Conservation (phyloP, 2,888 invertebrate species). For the Eupelmus urozonus region DNA sequence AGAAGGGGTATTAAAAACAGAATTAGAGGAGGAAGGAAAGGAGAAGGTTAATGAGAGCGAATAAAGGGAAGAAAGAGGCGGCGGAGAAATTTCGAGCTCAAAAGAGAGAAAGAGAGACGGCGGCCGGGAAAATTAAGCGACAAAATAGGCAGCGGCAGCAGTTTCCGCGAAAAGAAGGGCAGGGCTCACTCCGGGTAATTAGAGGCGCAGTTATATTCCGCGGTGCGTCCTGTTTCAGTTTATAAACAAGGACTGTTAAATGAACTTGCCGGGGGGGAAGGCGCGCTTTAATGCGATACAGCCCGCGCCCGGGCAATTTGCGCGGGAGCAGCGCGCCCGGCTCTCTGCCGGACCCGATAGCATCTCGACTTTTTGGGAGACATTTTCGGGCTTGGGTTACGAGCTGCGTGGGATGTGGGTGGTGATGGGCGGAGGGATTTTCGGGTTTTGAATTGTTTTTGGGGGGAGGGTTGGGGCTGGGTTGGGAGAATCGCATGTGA, state of each 20-base stretch:
- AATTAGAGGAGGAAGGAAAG: conserved; percentile 5
- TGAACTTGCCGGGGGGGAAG: conserved; percentile 65
- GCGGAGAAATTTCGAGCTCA: conserved; percentile 27
- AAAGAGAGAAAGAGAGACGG: conserved; percentile 52
- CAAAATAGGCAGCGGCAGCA: conserved; percentile 58
- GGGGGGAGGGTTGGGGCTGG: too few relatives aligned
- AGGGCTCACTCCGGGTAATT: conserved; percentile 72
- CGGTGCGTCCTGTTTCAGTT: conserved; percentile 74
- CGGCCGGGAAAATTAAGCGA: conserved; percentile 64
- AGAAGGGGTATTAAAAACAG: conserved; percentile 5
- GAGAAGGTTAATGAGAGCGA: conserved; percentile 41
- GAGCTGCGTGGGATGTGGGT: too few relatives aligned
- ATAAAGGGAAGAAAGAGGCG: conserved; percentile 30
- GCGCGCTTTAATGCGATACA: conserved; percentile 34
- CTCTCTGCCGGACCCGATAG: too few relatives aligned
- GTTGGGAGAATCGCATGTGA: too few relatives aligned
- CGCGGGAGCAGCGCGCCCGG: too few relatives aligned
- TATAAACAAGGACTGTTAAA: conserved; percentile 74
- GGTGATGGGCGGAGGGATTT: too few relatives aligned
- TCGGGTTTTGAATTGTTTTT: too few relatives aligned
- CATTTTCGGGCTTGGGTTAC: too few relatives aligned
- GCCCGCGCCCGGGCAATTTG: neutral
- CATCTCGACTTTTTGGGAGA: too few relatives aligned
- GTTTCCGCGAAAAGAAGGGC: neutral
- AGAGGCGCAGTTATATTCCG: conserved; percentile 74